Evolutionary conservation across 1,140 invertebrate genomes (phyloP), one percentile per base, ranked within the genome.

Genomic region (Euura lappo): DNA sequence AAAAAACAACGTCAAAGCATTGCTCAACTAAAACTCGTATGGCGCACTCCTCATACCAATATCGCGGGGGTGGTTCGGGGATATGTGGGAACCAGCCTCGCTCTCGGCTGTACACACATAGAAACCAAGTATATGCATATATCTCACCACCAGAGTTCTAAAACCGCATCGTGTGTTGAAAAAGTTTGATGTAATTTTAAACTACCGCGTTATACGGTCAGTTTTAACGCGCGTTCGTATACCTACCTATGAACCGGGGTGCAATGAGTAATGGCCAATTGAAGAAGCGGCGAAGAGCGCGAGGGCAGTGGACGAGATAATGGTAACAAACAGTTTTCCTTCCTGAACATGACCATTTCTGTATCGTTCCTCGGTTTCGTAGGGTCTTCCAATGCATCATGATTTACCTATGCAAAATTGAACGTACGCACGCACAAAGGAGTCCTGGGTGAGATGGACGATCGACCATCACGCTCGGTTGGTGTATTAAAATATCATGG

Each of bases 1-100:
- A 88, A 88, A 87, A 88, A 88, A 87, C 83, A 86, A 88, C 86
- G 81, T 85, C 83, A 81, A 83, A 83, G 82, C 81, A 80, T 81
- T 83, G 80, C 79, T 85, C 79, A 76, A 75, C 73, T 75, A 8
- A 60, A 60, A 60, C 51, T 60, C 51, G 51, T 60, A 60, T 60
- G 51, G 51, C 51, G 51, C 51, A 60, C 51, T 11, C 8, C 51
- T 8, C 51, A n/a, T n/a, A n/a, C 51, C 8, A 8, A 8, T 60
- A n/a, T 60, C 51, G 51, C 51, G 51, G 51, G 51, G 51, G 51
- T 60, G 51, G 51, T n/a, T 60, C 13, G 10, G 8, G 51, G 4
- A 60, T 60, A 60, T 60, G 51, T 60, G 51, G 51, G 51, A 60
- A 60, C 51, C 51, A 60, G 51, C 51, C 51, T 8, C 13, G 51